phyloP scores from a whole-genome alignment of 2,113 vertebrate genomes.

The Colaptes auratus region DNA sequence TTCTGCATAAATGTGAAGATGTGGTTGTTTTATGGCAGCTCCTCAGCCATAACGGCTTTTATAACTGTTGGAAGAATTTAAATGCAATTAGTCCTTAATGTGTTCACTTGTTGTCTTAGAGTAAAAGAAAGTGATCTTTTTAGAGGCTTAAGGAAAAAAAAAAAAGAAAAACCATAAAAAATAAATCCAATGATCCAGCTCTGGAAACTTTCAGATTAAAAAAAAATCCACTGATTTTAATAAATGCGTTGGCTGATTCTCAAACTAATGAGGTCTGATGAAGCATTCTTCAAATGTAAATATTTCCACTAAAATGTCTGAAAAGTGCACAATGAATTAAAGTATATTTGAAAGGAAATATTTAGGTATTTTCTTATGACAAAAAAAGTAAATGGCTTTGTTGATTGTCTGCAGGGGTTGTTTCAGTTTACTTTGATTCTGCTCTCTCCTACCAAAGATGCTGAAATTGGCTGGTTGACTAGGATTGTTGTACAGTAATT shows the following conservation, averaged over 20 bases:
- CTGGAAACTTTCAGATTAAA: constrained; percentile 12
- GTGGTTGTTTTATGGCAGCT: constrained; percentile 60
- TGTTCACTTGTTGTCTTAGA: background rate
- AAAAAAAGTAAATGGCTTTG: background rate
- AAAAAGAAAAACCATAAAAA: background rate
- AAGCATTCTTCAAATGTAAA: background rate
- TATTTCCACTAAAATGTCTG: background rate
- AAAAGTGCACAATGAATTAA: background rate
- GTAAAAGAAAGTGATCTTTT: constrained; percentile 1
- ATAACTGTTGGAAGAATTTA: constrained; percentile 68
- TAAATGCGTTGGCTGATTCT: background rate
- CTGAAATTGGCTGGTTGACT: background rate
- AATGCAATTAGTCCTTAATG: constrained; percentile 45
- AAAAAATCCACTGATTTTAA: background rate
- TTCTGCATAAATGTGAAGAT: constrained; percentile 64
- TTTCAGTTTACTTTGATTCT: background rate
- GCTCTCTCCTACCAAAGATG: background rate
- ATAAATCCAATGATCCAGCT: background rate
- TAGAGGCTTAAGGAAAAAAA: background rate
- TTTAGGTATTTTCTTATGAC: background rate
- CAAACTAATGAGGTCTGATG: background rate
- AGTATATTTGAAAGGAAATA: background rate
- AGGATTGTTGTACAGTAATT: background rate
- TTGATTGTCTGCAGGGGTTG: background rate
- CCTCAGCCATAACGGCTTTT: constrained; percentile 63